Evolutionary conservation across 2,797 vertebrate species (phyloP).

Genomic region (Rhinella marina): DNA sequence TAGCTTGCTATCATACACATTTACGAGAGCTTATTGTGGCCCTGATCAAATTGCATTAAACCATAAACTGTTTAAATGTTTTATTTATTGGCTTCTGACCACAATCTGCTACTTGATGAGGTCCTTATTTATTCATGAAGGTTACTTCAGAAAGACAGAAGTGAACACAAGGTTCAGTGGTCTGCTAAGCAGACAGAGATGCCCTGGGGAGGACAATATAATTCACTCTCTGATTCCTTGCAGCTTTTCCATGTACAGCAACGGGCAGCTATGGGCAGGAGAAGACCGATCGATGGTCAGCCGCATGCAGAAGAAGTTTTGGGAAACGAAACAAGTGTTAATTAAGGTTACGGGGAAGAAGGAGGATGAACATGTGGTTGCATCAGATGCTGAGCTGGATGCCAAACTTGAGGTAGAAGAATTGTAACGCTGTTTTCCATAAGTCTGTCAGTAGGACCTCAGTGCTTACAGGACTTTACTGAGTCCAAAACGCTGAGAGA

Average conservation of each 20-base stretch:
- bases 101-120: constrained; percentile 36
- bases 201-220: not conserved
- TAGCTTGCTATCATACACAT: not conserved
- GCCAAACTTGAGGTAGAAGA: constrained; percentile 80
- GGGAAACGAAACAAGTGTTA: constrained; percentile 86
- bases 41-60: constrained; percentile 7
- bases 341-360: constrained; percentile 89
- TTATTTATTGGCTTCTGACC: constrained; percentile 17
- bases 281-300: constrained; percentile 81
- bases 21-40: not conserved
- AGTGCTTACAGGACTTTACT: too few species aligned
- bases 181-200: not conserved
- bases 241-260: constrained; percentile 77
- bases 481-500: too few species aligned
- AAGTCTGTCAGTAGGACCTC: not conserved
- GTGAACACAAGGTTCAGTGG: not conserved
- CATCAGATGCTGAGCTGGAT: constrained; percentile 83
- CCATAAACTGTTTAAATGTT: not conserved
- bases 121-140: constrained; percentile 52
- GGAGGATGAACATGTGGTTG: constrained; percentile 84
- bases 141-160: constrained; percentile 16
- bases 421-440: constrained; percentile 35
- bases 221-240: constrained; percentile 46
- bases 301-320: constrained; percentile 88
- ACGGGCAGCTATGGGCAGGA: constrained; percentile 71